phyloP scores from a whole-genome alignment of 2,113 vertebrate genomes.

The Bubalus kerabau region DNA sequence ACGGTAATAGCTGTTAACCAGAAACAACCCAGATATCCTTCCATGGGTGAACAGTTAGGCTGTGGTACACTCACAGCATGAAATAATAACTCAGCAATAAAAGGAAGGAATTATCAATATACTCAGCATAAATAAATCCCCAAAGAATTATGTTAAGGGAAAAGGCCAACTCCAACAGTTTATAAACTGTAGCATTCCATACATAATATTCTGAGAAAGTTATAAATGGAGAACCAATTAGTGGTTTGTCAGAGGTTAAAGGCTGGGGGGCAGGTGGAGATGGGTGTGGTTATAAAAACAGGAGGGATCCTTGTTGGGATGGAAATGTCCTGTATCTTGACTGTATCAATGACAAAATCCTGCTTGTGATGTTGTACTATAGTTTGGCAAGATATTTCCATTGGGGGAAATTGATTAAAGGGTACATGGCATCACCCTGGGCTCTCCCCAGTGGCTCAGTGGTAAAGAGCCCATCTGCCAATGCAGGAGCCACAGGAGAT shows the following conservation, averaged over 20 bases:
- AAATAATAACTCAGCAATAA: neutral
- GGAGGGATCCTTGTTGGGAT: neutral
- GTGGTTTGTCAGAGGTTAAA: neutral
- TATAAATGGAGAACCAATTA: neutral
- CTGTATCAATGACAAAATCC: neutral
- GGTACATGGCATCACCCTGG: neutral
- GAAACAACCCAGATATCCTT: neutral
- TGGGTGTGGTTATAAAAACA: neutral
- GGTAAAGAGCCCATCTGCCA: neutral
- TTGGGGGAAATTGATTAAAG: neutral
- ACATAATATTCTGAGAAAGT: neutral
- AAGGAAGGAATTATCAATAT: neutral
- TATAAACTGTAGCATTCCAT: neutral
- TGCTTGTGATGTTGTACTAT: neutral
- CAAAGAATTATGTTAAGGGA: neutral
- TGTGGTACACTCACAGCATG: neutral
- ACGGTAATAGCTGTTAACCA: neutral
- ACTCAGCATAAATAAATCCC: neutral
- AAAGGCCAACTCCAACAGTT: neutral
- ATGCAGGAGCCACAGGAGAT: neutral
- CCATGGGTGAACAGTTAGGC: neutral
- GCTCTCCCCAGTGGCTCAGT: neutral
- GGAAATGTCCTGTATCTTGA: neutral
- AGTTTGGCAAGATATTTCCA: neutral
- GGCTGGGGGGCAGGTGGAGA: neutral